Conservation (phyloP, 2,888 invertebrate genomes). For the Aricia artaxerxes region DNA sequence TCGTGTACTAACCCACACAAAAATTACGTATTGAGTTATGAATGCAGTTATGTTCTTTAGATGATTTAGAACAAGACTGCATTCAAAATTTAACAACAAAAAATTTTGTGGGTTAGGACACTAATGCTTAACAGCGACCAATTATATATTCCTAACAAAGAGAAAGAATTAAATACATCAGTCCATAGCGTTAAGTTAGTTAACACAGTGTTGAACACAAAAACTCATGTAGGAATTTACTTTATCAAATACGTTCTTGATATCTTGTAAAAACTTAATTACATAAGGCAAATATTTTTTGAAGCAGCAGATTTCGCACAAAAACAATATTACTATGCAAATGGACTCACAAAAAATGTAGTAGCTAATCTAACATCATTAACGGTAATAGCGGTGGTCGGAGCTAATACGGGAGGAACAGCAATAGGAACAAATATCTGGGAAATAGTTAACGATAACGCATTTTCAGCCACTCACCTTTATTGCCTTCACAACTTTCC, state of each 20-base stretch:
- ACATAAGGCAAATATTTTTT: neutral
- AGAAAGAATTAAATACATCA: too few species aligned
- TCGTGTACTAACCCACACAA: too few species aligned
- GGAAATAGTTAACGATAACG: slow-evolving; percentile 60
- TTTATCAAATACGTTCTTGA: neutral
- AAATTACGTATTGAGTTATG: too few species aligned
- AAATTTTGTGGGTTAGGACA: too few species aligned
- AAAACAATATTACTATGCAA: neutral
- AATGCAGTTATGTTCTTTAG: too few species aligned
- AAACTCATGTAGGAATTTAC: neutral
- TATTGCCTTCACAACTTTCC: slow-evolving; percentile 48
- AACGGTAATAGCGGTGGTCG: slow-evolving; percentile 41
- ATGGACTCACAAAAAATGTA: slow-evolving; percentile 15
- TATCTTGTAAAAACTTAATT: neutral
- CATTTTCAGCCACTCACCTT: slow-evolving; percentile 57
- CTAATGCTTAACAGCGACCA: too few species aligned
- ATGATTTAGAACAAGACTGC: too few species aligned
- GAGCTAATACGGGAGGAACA: slow-evolving; percentile 48
- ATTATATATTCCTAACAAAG: too few species aligned
- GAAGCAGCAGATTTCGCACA: neutral
- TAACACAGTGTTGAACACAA: neutral
- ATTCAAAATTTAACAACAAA: too few species aligned
- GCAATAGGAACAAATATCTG: slow-evolving; percentile 67
- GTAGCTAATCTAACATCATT: slow-evolving; percentile 44
- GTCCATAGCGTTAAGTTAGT: neutral